These are phyloP conservation scores for Montipora efflorescens DNA, from an alignment of 64 coral and sea anemone genomes.

Conservation along the genomic window DNA sequence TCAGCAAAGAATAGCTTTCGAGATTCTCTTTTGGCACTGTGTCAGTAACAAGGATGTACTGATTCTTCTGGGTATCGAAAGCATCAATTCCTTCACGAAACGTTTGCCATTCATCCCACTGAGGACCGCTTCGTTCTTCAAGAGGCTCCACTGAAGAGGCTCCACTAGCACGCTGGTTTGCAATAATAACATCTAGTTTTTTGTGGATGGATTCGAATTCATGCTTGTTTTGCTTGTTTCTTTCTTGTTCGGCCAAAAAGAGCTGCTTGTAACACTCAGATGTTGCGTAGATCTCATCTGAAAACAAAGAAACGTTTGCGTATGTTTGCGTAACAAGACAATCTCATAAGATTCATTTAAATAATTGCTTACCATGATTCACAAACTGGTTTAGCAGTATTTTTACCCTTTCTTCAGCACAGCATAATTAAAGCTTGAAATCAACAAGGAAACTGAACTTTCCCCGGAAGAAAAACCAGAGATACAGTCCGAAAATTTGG, in stretches of 20 bases:
- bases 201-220: background rate
- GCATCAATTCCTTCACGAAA: constrained; percentile 19
- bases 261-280: constrained; percentile 45
- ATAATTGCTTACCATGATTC: no score
- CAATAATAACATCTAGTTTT: constrained; percentile 19
- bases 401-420: no score
- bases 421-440: background rate
- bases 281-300: constrained; percentile 17
- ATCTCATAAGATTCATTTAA: background rate
- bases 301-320: background rate
- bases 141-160: no score
- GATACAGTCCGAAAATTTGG: background rate
- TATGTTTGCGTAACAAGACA: background rate
- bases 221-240: background rate
- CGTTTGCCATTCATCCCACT: constrained; percentile 67
- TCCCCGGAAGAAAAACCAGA: background rate
- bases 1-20: constrained; percentile 8
- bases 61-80: constrained; percentile 49
- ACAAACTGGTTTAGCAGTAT: no score
- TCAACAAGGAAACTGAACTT: no score
- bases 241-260: constrained; percentile 29
- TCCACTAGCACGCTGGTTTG: background rate
- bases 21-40: background rate
- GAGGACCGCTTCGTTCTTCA: background rate
- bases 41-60: constrained; percentile 70